A percentile compares a stretch with the other conserved stretches of the same genome.
Evolutionary conservation across 2,797 vertebrate species (phyloP).

Genomic region (Spinus pinus): DNA sequence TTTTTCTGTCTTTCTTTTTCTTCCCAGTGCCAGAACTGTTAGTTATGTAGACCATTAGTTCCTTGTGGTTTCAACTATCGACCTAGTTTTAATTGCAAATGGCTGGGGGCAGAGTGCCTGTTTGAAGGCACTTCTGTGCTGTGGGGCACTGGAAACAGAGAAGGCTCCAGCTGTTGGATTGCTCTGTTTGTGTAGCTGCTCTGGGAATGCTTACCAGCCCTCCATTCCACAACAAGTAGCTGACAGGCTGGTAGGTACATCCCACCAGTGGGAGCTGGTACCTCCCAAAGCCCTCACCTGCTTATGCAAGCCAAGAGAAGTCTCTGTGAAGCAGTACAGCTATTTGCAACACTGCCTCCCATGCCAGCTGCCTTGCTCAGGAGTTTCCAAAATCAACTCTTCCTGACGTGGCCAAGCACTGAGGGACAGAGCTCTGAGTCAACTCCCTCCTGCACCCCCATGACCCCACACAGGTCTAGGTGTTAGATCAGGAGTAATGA

Average conservation of each 20-base stretch:
- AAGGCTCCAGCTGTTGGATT: background rate
- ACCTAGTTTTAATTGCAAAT: background rate
- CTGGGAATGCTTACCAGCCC: background rate
- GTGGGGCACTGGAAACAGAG: background rate
- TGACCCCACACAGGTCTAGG: accelerated
- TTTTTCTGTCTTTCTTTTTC: background rate
- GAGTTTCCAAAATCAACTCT: background rate
- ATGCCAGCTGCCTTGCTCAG: background rate
- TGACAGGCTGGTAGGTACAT: background rate
- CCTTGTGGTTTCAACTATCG: background rate
- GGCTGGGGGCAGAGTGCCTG: background rate
- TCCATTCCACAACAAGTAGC: background rate
- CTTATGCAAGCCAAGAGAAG: background rate
- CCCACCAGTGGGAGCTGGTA: background rate
- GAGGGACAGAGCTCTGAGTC: background rate
- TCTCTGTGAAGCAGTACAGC: background rate
- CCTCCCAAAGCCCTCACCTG: background rate
- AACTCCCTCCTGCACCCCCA: background rate
- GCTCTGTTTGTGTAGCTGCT: background rate
- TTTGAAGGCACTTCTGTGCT: background rate
- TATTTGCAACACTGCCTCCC: background rate
- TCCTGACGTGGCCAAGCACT: background rate
- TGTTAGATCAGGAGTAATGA: background rate
- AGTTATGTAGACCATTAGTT: background rate
- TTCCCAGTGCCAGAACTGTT: background rate